These are phyloP conservation scores for Pristionchus entomophagus DNA, from an alignment of 2,888 invertebrate genomes.

Conservation along the genomic window DNA sequence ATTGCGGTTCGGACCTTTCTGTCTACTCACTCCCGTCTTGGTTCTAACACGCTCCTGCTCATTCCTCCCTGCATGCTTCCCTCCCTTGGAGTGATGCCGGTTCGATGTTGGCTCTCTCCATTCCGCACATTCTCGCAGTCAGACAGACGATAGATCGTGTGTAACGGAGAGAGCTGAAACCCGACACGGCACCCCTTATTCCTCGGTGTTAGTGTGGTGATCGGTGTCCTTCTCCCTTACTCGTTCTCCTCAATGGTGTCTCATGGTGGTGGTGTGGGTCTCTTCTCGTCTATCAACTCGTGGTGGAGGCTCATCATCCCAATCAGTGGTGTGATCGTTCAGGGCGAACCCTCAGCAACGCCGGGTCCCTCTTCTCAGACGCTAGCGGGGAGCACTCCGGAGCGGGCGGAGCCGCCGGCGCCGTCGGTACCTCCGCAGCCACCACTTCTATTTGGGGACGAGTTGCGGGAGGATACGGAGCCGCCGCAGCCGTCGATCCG, in stretches of 20 bases:
- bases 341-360: conserved; percentile 45
- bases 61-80: conserved; percentile 17
- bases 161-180: no score
- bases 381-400: background rate
- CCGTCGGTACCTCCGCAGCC: background rate
- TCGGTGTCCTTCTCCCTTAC: background rate
- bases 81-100: background rate
- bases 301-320: conserved; percentile 37
- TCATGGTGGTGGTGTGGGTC: conserved; percentile 9
- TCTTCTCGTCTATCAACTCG: background rate
- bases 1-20: no score
- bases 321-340: background rate
- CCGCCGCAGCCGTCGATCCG: conserved; percentile 40
- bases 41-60: conserved; percentile 22
- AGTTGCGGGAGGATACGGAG: conserved; percentile 40
- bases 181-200: no score
- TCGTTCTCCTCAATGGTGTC: background rate
- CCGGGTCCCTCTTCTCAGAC: conserved; percentile 35
- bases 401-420: background rate
- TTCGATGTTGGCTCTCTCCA: no score
- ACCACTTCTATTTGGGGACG: conserved; percentile 40
- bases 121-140: background rate
- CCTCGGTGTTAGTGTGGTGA: conserved; percentile 20
- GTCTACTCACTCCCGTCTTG: conserved; percentile 36
- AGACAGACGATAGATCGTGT: no score